Conservation (phyloP, 2,797 vertebrate species). For the Arctocebus calabarensis region DNA sequence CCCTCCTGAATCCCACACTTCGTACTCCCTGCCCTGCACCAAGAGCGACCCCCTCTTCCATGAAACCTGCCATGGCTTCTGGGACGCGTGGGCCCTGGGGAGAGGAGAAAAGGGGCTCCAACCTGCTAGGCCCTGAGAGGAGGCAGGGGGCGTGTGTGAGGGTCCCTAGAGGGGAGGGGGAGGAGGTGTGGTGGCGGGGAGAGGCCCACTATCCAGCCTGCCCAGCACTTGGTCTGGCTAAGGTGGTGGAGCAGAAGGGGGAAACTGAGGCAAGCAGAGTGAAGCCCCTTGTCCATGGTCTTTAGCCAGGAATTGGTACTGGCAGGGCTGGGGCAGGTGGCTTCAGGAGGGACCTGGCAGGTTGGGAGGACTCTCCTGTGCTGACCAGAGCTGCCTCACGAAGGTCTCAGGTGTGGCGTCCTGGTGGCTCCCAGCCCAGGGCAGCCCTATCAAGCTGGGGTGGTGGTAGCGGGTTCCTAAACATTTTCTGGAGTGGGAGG, state of each 20-base stretch:
- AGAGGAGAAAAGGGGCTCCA: background rate
- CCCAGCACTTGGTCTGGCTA: background rate
- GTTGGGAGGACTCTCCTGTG: background rate
- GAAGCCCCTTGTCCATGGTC: background rate
- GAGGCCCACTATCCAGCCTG: background rate
- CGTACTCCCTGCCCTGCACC: background rate
- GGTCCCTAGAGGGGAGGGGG: background rate
- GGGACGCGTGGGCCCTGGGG: slow-evolving; percentile 48
- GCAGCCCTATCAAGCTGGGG: background rate
- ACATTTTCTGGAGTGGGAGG: background rate
- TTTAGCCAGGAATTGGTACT: background rate
- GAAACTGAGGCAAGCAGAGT: background rate
- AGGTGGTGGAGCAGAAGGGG: background rate
- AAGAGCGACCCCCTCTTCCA: slow-evolving; percentile 67
- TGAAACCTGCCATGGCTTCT: slow-evolving; percentile 30
- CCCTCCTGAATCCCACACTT: slow-evolving; percentile 24
- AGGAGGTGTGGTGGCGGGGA: background rate
- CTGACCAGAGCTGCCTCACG: background rate
- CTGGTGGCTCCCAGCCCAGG: background rate
- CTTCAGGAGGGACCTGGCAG: background rate
- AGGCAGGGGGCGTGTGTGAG: background rate
- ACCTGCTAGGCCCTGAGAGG: background rate
- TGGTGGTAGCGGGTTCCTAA: background rate
- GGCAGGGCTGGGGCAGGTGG: background rate
- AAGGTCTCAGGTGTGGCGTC: background rate